phyloP scores from a whole-genome alignment of 2,888 invertebrate species.

The Drosophila parthenogenetica region DNA sequence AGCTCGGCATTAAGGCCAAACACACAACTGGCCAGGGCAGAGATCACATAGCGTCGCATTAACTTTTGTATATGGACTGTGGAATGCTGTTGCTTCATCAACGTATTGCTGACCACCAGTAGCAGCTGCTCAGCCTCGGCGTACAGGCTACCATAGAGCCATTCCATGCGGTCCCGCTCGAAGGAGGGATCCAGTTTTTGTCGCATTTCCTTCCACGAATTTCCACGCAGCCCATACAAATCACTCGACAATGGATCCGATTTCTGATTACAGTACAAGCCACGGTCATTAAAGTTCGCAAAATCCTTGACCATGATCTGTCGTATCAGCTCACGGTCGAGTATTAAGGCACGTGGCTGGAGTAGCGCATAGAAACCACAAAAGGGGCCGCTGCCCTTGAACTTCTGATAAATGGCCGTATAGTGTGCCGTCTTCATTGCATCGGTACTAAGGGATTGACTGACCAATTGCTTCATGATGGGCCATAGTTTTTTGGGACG shows the following conservation, averaged over 20 bases:
- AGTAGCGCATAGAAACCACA: constrained; percentile 81
- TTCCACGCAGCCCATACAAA: constrained; percentile 84
- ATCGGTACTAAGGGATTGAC: constrained; percentile 64
- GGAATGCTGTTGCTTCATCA: constrained; percentile 70
- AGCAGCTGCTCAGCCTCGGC: constrained; percentile 65
- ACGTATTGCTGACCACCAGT: constrained; percentile 57
- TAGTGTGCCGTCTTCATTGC: constrained; percentile 66
- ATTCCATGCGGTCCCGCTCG: constrained; percentile 80
- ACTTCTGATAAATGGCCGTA: constrained; percentile 73
- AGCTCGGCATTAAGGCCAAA: constrained; percentile 71
- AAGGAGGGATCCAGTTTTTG: constrained; percentile 83
- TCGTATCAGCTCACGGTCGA: constrained; percentile 82
- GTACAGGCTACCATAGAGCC: constrained; percentile 71
- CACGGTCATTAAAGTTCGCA: constrained; percentile 83
- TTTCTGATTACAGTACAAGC: constrained; percentile 81
- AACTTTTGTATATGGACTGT: constrained; percentile 72
- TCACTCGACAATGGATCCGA: constrained; percentile 85
- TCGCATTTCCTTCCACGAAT: constrained; percentile 85
- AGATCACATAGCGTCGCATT: constrained; percentile 76
- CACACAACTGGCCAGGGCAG: constrained; percentile 73
- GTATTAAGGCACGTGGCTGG: constrained; percentile 77
- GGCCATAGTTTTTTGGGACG: constrained; percentile 73
- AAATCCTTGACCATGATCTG: constrained; percentile 84
- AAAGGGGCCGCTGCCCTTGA: constrained; percentile 80
- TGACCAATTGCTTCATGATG: constrained; percentile 63